Evolutionary conservation across 2,113 vertebrate genomes (phyloP).

Genomic region (Hirundichthys speculiger): DNA sequence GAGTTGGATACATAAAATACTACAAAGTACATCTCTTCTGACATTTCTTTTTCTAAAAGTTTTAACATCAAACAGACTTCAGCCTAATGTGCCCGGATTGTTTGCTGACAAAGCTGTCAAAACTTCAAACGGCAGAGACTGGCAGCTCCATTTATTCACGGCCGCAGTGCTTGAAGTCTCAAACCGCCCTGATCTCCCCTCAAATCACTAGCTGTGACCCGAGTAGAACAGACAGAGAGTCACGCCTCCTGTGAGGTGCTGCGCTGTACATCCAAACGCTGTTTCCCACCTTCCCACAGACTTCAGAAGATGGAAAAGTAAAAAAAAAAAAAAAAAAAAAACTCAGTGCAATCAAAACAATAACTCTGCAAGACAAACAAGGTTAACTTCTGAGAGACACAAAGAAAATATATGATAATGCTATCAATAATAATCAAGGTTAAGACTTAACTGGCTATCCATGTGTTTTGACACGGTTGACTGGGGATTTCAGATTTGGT

Average conservation of each 20-base stretch:
- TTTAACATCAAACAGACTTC: slow-evolving; percentile 73
- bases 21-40: slow-evolving; percentile 56
- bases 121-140: slow-evolving; percentile 76
- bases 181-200: slow-evolving; percentile 67
- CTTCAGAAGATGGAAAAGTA: slow-evolving; percentile 43
- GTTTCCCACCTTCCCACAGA: slow-evolving; percentile 60
- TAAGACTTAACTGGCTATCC: slow-evolving; percentile 4
- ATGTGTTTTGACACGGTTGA: slow-evolving; percentile 12
- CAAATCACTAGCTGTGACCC: slow-evolving; percentile 66
- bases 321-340: slow-evolving; percentile 8
- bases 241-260: slow-evolving; percentile 71
- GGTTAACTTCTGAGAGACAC: slow-evolving; percentile 33
- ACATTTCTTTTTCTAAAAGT: slow-evolving; percentile 52
- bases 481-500: slow-evolving; percentile 32
- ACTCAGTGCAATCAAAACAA: slow-evolving; percentile 45
- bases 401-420: slow-evolving; percentile 10
- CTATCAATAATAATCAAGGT: slow-evolving; percentile 14
- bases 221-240: slow-evolving; percentile 74
- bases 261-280: slow-evolving; percentile 30
- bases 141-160: slow-evolving; percentile 66
- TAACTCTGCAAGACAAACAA: slow-evolving; percentile 47
- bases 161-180: slow-evolving; percentile 64
- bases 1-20: slow-evolving; percentile 29
- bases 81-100: slow-evolving; percentile 71
- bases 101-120: slow-evolving; percentile 79